phyloP scores from a whole-genome alignment of 2,888 invertebrate species.

The Prosopocoilus inquinatus region DNA sequence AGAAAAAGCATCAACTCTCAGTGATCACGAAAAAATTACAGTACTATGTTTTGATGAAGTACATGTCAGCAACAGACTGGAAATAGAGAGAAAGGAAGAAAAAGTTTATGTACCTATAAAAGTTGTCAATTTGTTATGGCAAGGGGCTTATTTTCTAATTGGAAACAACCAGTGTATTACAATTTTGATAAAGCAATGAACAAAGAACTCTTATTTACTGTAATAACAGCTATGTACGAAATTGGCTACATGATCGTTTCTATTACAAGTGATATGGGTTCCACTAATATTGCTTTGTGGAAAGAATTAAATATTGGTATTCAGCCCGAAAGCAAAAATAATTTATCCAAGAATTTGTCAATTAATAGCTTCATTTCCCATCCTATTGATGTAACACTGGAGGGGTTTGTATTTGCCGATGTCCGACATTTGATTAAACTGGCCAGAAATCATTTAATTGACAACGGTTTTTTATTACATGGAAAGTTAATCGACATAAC shows the following conservation, averaged over 20 bases:
- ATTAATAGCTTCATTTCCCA: slow-evolving; percentile 6
- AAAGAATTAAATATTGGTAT: neutral
- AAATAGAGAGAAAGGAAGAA: neutral
- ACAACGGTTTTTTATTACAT: slow-evolving; percentile 20
- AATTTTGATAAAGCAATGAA: slow-evolving; percentile 11
- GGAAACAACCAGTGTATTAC: slow-evolving; percentile 19
- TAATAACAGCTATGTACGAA: slow-evolving; percentile 7
- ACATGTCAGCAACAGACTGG: neutral
- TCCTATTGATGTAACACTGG: slow-evolving; percentile 8
- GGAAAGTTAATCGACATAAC: slow-evolving; percentile 9
- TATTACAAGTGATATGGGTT: slow-evolving; percentile 8
- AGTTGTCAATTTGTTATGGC: neutral
- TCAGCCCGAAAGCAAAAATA: too few relatives aligned
- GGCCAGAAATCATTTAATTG: slow-evolving; percentile 26
- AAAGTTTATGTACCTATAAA: neutral
- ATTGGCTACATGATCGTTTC: slow-evolving; percentile 11
- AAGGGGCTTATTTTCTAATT: slow-evolving; percentile 9
- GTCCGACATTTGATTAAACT: slow-evolving; percentile 29
- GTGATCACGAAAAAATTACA: neutral
- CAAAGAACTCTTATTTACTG: slow-evolving; percentile 5
- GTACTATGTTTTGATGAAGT: slow-evolving; percentile 7
- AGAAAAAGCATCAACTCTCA: slow-evolving; percentile 3
- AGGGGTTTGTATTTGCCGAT: slow-evolving; percentile 27
- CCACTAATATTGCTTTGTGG: slow-evolving; percentile 5
- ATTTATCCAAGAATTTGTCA: neutral